These are phyloP conservation scores for Epinotia bilunana DNA, from an alignment of 2,888 invertebrate genomes.

Conservation along the genomic window DNA sequence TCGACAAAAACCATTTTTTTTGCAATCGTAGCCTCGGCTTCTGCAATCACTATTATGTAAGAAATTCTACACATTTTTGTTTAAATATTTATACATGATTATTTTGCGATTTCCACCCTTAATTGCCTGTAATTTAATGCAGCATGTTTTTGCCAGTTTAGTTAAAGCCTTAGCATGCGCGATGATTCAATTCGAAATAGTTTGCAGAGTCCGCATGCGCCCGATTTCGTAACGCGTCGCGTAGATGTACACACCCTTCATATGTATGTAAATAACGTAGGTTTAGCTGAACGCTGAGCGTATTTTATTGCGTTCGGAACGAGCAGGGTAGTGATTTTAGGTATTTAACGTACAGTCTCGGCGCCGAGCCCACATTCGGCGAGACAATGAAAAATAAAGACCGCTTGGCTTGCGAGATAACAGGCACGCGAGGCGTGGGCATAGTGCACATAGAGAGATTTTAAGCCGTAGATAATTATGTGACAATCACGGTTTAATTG, in stretches of 20 bases:
- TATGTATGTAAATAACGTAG: slow-evolving; percentile 40
- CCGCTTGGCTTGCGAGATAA: slow-evolving; percentile 50
- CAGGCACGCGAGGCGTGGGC: slow-evolving; percentile 43
- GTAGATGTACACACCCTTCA: slow-evolving; percentile 20
- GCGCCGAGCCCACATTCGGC: slow-evolving; percentile 45
- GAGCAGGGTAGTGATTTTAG: slow-evolving; percentile 44
- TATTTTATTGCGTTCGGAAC: slow-evolving; percentile 44
- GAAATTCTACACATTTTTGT: too few relatives aligned
- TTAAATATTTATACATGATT: too few relatives aligned
- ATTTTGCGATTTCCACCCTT: too few relatives aligned
- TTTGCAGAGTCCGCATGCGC: slow-evolving; percentile 18
- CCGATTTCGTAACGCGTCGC: slow-evolving; percentile 17
- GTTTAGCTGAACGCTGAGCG: slow-evolving; percentile 36
- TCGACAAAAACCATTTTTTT: too few relatives aligned
- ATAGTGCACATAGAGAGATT: slow-evolving; percentile 40
- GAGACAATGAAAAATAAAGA: slow-evolving; percentile 61
- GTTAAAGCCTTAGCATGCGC: not conserved
- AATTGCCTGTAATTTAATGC: not conserved
- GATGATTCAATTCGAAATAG: not conserved
- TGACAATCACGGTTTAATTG: not conserved
- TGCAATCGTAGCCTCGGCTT: too few relatives aligned
- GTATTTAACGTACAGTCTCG: slow-evolving; percentile 40
- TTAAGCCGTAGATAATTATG: slow-evolving; percentile 36
- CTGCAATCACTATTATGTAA: too few relatives aligned
- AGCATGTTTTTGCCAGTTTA: not conserved